Conservation (phyloP, 2,797 vertebrate genomes). For the Tachyglossus aculeatus region DNA sequence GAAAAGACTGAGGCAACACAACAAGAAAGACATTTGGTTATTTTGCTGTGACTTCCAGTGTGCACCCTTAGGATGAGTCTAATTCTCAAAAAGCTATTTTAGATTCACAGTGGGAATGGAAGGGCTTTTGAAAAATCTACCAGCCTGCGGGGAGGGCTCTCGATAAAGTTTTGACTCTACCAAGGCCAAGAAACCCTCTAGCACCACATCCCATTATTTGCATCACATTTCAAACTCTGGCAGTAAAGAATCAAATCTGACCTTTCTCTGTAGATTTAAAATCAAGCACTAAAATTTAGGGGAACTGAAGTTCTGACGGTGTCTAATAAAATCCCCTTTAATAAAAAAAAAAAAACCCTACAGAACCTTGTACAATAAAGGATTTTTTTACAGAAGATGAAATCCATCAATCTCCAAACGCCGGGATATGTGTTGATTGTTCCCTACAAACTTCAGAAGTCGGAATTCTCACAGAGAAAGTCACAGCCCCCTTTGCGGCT, state of each 20-base stretch:
- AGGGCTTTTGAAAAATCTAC: no score
- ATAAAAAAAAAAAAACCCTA: not conserved
- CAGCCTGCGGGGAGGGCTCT: no score
- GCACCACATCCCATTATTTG: conserved; percentile 41
- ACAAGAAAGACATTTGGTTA: no score
- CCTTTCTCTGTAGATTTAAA: conserved; percentile 37
- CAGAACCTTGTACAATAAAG: not conserved
- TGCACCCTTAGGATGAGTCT: no score
- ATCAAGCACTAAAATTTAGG: conserved; percentile 32
- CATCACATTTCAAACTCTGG: conserved; percentile 39
- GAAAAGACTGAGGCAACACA: no score
- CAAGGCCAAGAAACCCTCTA: no score
- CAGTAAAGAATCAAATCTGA: conserved; percentile 29
- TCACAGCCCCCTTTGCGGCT: not conserved
- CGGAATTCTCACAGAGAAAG: not conserved
- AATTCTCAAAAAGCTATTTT: no score
- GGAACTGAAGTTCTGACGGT: conserved; percentile 6
- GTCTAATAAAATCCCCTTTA: not conserved
- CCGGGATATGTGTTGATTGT: not conserved
- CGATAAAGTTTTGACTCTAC: no score
- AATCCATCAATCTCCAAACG: not conserved
- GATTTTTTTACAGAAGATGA: conserved; percentile 20
- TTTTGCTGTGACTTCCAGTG: no score
- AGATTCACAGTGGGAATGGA: no score
- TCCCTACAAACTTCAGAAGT: not conserved